Conservation (phyloP, 2,797 vertebrate genomes). For the Mormyrus proboscirostris region DNA sequence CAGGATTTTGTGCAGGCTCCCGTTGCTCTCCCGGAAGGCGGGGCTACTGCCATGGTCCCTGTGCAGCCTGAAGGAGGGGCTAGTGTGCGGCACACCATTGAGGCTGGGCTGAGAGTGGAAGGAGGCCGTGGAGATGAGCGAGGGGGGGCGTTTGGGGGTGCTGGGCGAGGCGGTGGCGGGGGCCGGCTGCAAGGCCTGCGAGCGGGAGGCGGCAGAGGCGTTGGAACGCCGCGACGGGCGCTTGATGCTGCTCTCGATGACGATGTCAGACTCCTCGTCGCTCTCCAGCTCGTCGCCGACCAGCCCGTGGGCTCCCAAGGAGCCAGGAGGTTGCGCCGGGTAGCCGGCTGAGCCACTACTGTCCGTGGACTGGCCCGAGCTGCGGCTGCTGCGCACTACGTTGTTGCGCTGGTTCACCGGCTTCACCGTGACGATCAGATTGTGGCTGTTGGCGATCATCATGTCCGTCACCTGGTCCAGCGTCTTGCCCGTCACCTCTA, state of each 20-base stretch:
- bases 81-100: conserved; percentile 67
- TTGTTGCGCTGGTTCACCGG: conserved; percentile 98
- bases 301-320: conserved; percentile 61
- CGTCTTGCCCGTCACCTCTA: conserved; percentile 94
- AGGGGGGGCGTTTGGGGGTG: conserved; percentile 58
- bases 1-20: conserved; percentile 87
- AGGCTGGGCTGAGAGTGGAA: conserved; percentile 68
- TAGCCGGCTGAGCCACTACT: conserved; percentile 80
- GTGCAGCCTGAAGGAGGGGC: conserved; percentile 77
- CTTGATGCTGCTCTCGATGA: conserved; percentile 84
- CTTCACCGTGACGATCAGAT: conserved; percentile 93
- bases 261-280: conserved; percentile 89
- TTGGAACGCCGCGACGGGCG: conserved; percentile 73
- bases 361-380: conserved; percentile 85
- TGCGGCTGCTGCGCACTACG: conserved; percentile 81
- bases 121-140: conserved; percentile 63
- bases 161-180: conserved; percentile 45
- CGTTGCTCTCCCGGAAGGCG: conserved; percentile 74
- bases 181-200: conserved; percentile 26
- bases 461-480: conserved; percentile 97
- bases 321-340: conserved; percentile 64
- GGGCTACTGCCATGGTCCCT: conserved; percentile 75
- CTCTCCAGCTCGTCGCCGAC: conserved; percentile 86
- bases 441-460: conserved; percentile 99
- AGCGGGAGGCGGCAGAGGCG: conserved; percentile 50